Conservation (phyloP, 2,797 vertebrate species). For the Garrulus glandarius region DNA sequence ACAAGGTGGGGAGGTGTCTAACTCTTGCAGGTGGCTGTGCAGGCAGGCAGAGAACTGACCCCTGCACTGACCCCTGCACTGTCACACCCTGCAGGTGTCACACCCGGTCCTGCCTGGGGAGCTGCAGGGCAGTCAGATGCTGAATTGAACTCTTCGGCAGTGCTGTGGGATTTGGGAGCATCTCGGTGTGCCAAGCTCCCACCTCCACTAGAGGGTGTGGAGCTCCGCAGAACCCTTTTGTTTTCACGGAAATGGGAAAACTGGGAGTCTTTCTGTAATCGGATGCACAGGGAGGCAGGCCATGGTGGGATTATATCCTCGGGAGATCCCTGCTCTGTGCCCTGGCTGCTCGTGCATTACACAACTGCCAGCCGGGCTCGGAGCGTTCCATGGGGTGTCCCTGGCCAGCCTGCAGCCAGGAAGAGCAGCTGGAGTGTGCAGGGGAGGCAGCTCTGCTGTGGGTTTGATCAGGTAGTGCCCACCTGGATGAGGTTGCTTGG, state of each 20-base stretch:
- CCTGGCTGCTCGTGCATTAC: neutral
- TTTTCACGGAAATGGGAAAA: neutral
- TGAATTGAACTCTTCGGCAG: rapidly evolving
- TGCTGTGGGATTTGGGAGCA: neutral
- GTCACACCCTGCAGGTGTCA: neutral
- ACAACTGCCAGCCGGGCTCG: neutral
- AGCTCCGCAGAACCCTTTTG: neutral
- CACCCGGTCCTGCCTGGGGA: neutral
- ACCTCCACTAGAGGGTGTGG: conserved; percentile 51
- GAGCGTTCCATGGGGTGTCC: neutral
- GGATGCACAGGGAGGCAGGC: rapidly evolving
- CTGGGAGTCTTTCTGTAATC: neutral
- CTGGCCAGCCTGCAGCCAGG: neutral
- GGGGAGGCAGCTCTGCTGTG: neutral
- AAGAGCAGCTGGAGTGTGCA: rapidly evolving
- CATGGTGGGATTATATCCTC: rapidly evolving
- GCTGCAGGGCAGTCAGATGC: neutral
- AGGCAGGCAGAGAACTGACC: neutral
- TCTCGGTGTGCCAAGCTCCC: neutral
- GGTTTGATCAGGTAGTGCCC: neutral
- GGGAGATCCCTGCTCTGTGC: neutral
- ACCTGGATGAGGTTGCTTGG: neutral
- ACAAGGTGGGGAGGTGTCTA: neutral
- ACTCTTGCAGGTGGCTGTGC: neutral
- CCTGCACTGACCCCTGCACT: neutral